Percentiles rank a stretch among this genome's conserved stretches.
phyloP scores from a whole-genome alignment of 2,113 vertebrate genomes.

The Dasyurus viverrinus region DNA sequence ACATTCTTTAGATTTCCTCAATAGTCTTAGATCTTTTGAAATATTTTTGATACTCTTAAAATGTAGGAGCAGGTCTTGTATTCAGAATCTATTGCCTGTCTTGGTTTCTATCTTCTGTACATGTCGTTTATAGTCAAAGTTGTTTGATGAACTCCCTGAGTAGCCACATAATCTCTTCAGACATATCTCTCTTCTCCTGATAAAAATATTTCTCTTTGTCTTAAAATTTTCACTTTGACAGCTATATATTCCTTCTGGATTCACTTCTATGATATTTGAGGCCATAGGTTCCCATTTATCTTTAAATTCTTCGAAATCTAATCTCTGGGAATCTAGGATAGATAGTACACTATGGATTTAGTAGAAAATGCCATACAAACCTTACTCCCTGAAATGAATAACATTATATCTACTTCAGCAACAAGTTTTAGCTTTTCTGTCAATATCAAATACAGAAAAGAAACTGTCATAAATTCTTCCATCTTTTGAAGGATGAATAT shows the following conservation, averaged over 20 bases:
- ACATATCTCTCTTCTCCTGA: too few relatives aligned
- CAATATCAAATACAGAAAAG: too few relatives aligned
- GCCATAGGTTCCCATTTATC: background rate
- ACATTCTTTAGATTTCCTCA: background rate
- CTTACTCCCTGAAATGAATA: background rate
- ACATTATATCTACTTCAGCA: background rate
- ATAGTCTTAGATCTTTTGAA: background rate
- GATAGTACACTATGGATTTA: background rate
- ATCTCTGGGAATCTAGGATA: background rate
- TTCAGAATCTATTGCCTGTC: background rate
- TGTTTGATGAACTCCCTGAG: background rate
- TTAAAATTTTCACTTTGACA: background rate
- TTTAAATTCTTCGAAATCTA: background rate
- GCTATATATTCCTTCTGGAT: background rate
- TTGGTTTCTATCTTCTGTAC: background rate
- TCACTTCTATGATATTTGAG: background rate
- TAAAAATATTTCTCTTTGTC: too few relatives aligned
- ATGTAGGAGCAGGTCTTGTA: background rate
- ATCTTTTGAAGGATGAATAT: too few relatives aligned
- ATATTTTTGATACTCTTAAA: background rate
- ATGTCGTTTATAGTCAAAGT: background rate
- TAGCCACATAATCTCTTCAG: background rate
- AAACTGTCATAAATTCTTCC: too few relatives aligned
- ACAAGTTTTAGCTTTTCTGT: background rate
- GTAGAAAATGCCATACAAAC: background rate